A percentile compares a stretch with the other conserved stretches of the same genome.
Evolutionary conservation across 2,888 invertebrate genomes (phyloP).

Genomic region (Nemurella pictetii): DNA sequence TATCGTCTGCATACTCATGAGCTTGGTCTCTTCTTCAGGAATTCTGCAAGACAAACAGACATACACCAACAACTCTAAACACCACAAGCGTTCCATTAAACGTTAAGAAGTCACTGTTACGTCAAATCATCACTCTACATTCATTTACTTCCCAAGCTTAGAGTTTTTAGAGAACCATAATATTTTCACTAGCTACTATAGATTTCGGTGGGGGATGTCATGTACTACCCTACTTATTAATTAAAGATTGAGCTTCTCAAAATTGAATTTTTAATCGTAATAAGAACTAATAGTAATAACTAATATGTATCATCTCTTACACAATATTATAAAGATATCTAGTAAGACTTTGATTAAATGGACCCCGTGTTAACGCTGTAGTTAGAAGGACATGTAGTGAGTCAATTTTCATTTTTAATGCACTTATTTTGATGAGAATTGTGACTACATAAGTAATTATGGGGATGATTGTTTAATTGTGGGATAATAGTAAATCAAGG

Average conservation of each 20-base stretch:
- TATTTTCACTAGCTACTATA: neutral
- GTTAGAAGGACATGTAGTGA: no score
- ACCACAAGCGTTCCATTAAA: neutral
- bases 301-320: neutral
- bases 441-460: no score
- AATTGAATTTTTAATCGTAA: neutral
- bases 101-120: neutral
- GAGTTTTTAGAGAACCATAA: neutral
- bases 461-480: no score
- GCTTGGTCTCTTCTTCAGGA: neutral
- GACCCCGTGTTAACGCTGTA: no score
- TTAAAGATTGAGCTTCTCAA: neutral
- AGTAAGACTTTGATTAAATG: no score
- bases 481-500: no score
- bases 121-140: no score
- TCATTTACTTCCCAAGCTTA: neutral
- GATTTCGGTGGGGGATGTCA: neutral
- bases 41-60: neutral
- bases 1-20: neutral
- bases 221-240: neutral
- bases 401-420: no score
- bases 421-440: no score
- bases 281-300: neutral
- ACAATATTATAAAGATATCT: neutral
- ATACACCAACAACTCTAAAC: neutral